Conservation (phyloP, 2,113 vertebrate genomes). For the Emydocephalus ijimae region DNA sequence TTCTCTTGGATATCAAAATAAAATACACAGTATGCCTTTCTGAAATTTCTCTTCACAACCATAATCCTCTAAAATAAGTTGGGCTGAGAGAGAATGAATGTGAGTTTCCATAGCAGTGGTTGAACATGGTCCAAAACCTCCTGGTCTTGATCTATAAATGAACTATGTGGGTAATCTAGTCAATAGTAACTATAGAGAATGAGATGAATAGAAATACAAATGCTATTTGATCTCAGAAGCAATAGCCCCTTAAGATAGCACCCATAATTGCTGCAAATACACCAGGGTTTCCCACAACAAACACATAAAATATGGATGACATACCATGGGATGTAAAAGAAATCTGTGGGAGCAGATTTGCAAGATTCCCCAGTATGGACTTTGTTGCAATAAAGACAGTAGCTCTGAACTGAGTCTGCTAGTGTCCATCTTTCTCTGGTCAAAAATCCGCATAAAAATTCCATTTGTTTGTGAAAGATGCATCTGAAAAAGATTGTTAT, state of each 20-base stretch:
- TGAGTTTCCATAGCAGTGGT: not conserved
- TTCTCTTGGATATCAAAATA: not conserved
- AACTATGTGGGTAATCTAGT: not conserved
- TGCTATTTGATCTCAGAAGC: not conserved
- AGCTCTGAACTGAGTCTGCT: not conserved
- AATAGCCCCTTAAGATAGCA: not conserved
- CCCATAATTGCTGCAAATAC: not conserved
- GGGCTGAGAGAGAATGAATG: not conserved
- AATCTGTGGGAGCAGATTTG: not conserved
- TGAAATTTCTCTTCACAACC: not conserved
- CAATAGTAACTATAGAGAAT: not conserved
- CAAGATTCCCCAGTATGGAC: not conserved
- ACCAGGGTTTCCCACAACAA: slow-evolving; percentile 1
- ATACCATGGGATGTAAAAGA: not conserved
- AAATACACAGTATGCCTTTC: not conserved
- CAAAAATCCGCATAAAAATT: not conserved
- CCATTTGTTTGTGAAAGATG: not conserved
- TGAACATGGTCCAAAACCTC: not conserved
- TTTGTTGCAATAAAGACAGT: not conserved
- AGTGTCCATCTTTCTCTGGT: not conserved
- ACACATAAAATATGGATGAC: not conserved
- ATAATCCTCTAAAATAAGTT: not conserved
- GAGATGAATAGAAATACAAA: not conserved
- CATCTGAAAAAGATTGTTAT: not conserved
- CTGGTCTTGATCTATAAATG: not conserved